These are phyloP conservation scores for Pithys albifrons DNA, from an alignment of 2,113 vertebrate genomes.

Conservation along the genomic window DNA sequence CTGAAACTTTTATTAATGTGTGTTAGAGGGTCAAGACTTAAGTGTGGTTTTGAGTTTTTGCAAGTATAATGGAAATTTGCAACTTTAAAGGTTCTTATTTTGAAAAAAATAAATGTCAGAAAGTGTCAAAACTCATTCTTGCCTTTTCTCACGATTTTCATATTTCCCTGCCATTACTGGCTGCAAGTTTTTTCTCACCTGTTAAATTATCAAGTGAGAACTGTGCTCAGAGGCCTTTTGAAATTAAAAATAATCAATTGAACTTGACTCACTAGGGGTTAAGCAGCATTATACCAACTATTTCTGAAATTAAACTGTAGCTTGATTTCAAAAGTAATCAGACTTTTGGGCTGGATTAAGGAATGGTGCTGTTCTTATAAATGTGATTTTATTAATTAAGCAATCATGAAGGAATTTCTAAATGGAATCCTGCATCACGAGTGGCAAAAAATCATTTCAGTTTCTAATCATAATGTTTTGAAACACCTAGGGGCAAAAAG, in stretches of 20 bases:
- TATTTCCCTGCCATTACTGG: background rate
- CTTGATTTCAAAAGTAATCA: constrained; percentile 60
- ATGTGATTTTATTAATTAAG: constrained; percentile 71
- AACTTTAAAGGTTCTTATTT: background rate
- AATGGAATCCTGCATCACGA: constrained; percentile 30
- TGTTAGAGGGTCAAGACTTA: background rate
- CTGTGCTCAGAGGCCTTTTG: background rate
- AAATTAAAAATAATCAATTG: background rate
- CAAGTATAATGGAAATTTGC: background rate
- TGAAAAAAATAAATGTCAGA: background rate
- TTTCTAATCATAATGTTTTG: constrained; percentile 45
- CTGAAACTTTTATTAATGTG: background rate
- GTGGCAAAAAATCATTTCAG: constrained; percentile 46
- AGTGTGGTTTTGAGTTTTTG: background rate
- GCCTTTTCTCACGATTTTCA: background rate
- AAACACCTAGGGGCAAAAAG: background rate
- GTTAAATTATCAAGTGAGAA: background rate
- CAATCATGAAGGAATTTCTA: constrained; percentile 58
- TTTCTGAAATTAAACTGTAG: constrained; percentile 54
- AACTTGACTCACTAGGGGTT: background rate
- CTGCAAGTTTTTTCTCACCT: background rate
- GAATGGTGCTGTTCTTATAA: constrained; percentile 35
- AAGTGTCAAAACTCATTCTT: background rate
- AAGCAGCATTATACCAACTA: constrained; percentile 22
- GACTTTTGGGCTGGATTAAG: constrained; percentile 44